phyloP scores from a whole-genome alignment of 2,888 invertebrate genomes.

The Eumerus sabulonum region DNA sequence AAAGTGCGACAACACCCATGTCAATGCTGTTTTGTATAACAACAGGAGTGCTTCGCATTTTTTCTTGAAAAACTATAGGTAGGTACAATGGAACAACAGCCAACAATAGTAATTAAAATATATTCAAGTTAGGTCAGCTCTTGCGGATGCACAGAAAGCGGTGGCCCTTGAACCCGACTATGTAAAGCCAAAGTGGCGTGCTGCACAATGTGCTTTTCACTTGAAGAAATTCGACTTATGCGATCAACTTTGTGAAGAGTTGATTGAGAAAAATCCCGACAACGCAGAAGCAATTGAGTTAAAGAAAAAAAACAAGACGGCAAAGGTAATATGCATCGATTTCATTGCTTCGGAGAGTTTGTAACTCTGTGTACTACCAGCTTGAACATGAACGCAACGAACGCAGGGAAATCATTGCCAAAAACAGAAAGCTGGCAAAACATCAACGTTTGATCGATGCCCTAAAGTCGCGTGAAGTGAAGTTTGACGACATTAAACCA shows the following conservation, averaged over 20 bases:
- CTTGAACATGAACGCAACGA: conserved; percentile 74
- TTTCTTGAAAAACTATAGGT: conserved; percentile 88
- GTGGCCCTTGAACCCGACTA: conserved; percentile 87
- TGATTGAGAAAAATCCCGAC: conserved; percentile 81
- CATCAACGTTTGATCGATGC: conserved; percentile 79
- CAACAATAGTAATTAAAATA: not conserved
- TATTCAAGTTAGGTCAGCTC: conserved; percentile 80
- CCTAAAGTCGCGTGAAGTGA: conserved; percentile 80
- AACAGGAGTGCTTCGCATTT: conserved; percentile 95
- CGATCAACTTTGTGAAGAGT: conserved; percentile 85
- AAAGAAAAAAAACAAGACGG: conserved; percentile 80
- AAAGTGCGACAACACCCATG: conserved; percentile 83
- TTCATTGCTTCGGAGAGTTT: not conserved
- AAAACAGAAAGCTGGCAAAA: conserved; percentile 78
- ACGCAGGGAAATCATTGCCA: conserved; percentile 78
- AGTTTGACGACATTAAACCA: conserved; percentile 81
- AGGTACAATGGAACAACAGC: not conserved
- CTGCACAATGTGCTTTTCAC: conserved; percentile 86
- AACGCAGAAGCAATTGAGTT: conserved; percentile 81
- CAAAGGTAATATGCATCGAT: conserved; percentile 71
- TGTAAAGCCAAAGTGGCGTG: conserved; percentile 86
- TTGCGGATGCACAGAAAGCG: conserved; percentile 90
- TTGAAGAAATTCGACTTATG: conserved; percentile 85
- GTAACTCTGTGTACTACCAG: too few species aligned
- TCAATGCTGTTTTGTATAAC: conserved; percentile 91